phyloP scores from a whole-genome alignment of 2,113 vertebrate species.

The Burhinus bistriatus region DNA sequence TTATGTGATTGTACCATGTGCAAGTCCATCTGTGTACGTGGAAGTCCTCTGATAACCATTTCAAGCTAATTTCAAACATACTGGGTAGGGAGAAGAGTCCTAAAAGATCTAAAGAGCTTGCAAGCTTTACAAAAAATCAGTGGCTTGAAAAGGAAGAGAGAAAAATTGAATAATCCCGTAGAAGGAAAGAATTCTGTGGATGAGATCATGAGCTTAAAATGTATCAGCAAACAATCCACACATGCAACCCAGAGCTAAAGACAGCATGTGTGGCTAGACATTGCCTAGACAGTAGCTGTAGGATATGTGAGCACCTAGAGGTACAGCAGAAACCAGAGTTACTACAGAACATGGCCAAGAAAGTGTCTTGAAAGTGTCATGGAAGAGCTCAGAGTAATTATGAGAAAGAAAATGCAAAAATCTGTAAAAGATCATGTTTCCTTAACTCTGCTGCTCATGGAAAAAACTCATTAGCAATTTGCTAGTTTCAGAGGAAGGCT shows the following conservation, averaged over 20 bases:
- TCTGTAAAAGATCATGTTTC: not conserved
- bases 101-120: not conserved
- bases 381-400: not conserved
- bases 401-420: not conserved
- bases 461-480: not conserved
- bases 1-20: not conserved
- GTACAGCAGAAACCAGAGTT: not conserved
- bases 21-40: not conserved
- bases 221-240: not conserved
- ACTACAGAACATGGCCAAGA: not conserved
- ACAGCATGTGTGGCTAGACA: not conserved
- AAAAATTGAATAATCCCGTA: not conserved
- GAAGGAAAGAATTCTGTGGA: not conserved
- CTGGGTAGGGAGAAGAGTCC: not conserved
- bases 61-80: not conserved
- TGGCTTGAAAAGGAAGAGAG: not conserved
- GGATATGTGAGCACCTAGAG: not conserved
- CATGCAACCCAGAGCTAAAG: not conserved
- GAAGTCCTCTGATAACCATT: not conserved
- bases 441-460: not conserved
- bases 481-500: not conserved
- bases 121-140: not conserved
- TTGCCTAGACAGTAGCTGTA: not conserved
- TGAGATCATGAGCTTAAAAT: accelerated
- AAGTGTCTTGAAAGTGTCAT: not conserved